Conservation (phyloP, 2,888 invertebrate genomes). For the Leucoma salicis region DNA sequence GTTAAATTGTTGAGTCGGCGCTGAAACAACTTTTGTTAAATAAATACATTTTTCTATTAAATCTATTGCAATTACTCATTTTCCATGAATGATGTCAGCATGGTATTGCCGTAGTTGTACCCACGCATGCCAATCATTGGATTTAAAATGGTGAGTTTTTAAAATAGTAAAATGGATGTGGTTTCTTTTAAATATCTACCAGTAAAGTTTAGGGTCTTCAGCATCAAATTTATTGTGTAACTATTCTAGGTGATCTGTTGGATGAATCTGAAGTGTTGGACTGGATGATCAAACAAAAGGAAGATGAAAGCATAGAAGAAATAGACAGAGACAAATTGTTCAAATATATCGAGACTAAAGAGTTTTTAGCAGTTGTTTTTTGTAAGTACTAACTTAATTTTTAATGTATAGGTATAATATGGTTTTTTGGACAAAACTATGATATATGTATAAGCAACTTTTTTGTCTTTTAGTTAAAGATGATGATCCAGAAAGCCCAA, state of each 20-base stretch:
- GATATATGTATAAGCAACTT: background rate
- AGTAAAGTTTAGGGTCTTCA: conserved; percentile 43
- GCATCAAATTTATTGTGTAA: conserved; percentile 46
- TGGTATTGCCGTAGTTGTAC: conserved; percentile 73
- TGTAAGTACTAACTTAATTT: conserved; percentile 86
- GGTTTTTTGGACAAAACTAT: background rate
- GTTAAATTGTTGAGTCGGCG: conserved; percentile 75
- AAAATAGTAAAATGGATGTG: conserved; percentile 75
- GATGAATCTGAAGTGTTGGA: conserved; percentile 92
- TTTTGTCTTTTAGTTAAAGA: conserved; percentile 85
- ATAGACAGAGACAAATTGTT: conserved; percentile 91
- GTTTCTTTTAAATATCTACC: conserved; percentile 60
- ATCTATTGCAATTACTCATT: conserved; percentile 66
- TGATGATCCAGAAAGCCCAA: conserved; percentile 90
- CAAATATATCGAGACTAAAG: conserved; percentile 93
- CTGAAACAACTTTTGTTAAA: conserved; percentile 76
- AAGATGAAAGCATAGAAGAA: conserved; percentile 95
- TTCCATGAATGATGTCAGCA: conserved; percentile 79
- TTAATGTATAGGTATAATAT: background rate
- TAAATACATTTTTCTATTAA: conserved; percentile 77
- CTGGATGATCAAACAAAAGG: conserved; percentile 96
- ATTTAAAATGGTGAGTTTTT: conserved; percentile 76
- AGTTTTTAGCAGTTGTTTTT: conserved; percentile 95
- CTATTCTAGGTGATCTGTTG: conserved; percentile 77
- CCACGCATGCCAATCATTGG: conserved; percentile 76